Base-by-base conservation (phyloP, 2,797 vertebrate genomes). In the Coccyzus lansbergi region DNA sequence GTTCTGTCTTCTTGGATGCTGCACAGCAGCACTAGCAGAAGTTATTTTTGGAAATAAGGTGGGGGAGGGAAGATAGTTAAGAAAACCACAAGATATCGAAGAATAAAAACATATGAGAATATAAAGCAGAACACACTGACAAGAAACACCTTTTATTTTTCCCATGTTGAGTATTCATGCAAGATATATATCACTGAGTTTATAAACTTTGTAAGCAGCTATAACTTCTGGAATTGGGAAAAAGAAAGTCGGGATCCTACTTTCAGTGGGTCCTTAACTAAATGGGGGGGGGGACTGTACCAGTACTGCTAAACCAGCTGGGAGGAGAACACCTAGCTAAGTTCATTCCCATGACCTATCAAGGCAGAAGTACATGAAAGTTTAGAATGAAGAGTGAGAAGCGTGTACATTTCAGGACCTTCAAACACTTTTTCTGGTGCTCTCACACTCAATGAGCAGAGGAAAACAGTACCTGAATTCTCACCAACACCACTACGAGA, bases 21-120 rank as follows among this genome's bases (percentile, higher is more conserved):
- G 83, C 90, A 86, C 89, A 90, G 92, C 80, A 95, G 87, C 74
- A 88, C 85, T 60, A 75, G 24, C 56, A 86, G 24, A 70, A 92
- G 87, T 77, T 95, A 95, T 90, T 95, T 95, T 92, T 74, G 77
- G 91, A 95, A 94, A 44, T 62, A 84, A 56, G 42, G 70, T 93
- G 85, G 90, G 87, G 92, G 94, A 96, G 85, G 80, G 77, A 94
- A 91, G 60, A 71, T 19, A 31, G 59, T 84, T 93, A 94, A 70
- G 70, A 91, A 90, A 95, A 77, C 70, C 79, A 68, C 29, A 91
- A 89, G 83, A 92, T 77, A 92, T 16, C 63, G 48, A 84, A 83
- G 80, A 89, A 81, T 70, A 78, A 86, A 88, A 95, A 68, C 68
- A 86, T 17, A 74, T 8, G 9, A 93, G 65, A 91, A 78, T 29